phyloP scores from a whole-genome alignment of 2,888 invertebrate species.

The Ischnura elegans region DNA sequence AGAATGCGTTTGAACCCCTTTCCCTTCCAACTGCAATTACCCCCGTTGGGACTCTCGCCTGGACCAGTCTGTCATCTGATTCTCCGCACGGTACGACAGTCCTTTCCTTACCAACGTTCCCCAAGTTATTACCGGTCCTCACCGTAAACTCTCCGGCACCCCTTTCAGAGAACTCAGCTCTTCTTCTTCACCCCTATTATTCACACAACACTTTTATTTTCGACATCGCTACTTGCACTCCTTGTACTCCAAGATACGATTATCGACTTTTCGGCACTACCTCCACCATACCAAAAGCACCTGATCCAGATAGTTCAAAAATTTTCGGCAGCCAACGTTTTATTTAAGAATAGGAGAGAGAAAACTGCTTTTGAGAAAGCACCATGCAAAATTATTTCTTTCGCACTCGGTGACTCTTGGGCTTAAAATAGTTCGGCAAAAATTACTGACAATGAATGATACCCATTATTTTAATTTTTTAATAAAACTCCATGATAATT shows the following conservation, averaged over 20 bases:
- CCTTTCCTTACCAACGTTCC: too few relatives aligned
- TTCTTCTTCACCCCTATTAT: neutral
- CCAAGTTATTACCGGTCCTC: neutral
- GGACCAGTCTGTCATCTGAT: neutral
- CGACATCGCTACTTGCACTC: neutral
- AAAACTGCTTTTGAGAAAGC: neutral
- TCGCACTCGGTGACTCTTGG: too few relatives aligned
- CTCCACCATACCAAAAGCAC: constrained; percentile 40
- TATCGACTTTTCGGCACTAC: constrained; percentile 47
- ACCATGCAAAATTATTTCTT: too few relatives aligned
- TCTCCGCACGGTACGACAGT: neutral
- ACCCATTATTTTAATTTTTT: too few relatives aligned
- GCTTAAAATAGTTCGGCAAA: too few relatives aligned
- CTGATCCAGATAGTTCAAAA: constrained; percentile 36
- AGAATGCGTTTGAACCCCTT: neutral
- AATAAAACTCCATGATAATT: too few relatives aligned
- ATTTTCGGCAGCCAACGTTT: neutral
- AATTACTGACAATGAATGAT: too few relatives aligned
- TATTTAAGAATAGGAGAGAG: neutral
- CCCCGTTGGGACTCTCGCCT: neutral
- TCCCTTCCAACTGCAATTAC: neutral
- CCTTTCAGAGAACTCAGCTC: neutral
- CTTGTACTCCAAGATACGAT: constrained; percentile 47
- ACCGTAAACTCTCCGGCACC: too few relatives aligned
- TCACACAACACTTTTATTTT: neutral